Conservation (phyloP, 2,113 vertebrate genomes). For the Grantiella picta region DNA sequence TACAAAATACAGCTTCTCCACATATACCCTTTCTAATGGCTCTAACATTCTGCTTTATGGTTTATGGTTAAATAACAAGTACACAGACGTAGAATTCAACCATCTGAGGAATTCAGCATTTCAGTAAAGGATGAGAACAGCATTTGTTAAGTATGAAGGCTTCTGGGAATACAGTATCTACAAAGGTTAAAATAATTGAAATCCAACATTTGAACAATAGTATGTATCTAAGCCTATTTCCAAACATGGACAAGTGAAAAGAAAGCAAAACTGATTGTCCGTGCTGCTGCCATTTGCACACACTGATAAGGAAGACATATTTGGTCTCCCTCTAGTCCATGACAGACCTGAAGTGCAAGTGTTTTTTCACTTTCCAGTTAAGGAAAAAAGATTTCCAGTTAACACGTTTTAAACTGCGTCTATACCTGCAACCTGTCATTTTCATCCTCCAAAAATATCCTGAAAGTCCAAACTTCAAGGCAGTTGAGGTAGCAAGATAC, state of each 20-base stretch:
- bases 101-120: not conserved
- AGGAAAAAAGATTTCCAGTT: not conserved
- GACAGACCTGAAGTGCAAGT: not conserved
- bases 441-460: not conserved
- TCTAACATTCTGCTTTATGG: not conserved
- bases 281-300: not conserved
- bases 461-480: not conserved
- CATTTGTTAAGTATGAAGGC: not conserved
- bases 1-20: not conserved
- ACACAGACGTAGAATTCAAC: not conserved
- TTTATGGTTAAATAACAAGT: not conserved
- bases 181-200: not conserved
- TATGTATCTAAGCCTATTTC: not conserved
- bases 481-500: not conserved
- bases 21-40: not conserved
- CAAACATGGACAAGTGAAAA: not conserved
- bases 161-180: not conserved
- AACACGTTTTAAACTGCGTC: not conserved
- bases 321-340: not conserved
- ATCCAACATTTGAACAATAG: not conserved
- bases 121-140: not conserved
- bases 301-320: rapidly evolving
- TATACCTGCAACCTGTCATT: not conserved
- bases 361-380: no score
- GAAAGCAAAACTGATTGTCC: not conserved